Evolutionary conservation across 2,113 vertebrate genomes (phyloP).

Genomic region (Athene cunicularia): DNA sequence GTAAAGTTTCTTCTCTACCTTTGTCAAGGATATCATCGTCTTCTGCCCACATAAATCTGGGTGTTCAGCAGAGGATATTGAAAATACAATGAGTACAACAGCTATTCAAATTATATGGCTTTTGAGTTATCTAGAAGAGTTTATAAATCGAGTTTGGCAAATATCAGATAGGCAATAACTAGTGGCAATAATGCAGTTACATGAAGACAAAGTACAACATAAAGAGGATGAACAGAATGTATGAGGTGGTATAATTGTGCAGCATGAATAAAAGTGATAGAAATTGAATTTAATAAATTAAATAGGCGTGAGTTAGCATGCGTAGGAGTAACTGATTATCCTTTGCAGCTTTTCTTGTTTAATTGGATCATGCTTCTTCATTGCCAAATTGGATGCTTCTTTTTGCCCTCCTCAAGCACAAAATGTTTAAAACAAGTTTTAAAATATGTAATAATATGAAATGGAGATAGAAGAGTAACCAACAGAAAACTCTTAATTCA

Average conservation of each 20-base stretch:
- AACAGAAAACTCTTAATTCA: background rate
- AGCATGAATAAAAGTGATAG: background rate
- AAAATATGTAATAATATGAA: background rate
- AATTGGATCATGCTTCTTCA: background rate
- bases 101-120: background rate
- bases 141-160: background rate
- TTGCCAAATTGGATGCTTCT: background rate
- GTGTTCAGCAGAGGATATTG: background rate
- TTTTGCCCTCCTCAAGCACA: background rate
- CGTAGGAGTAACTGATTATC: background rate
- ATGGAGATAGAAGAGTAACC: background rate
- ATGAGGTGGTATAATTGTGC: background rate
- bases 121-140: background rate
- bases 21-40: background rate
- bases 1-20: background rate
- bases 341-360: constrained; percentile 10
- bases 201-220: background rate
- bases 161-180: background rate
- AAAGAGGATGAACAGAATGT: background rate
- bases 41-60: background rate
- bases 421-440: background rate
- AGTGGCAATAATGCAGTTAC: background rate
- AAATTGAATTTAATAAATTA: constrained; percentile 20
- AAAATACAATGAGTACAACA: background rate
- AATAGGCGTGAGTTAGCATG: background rate